These are phyloP conservation scores for Hiodon alosoides DNA, from an alignment of 2,113 vertebrate species.

Conservation along the genomic window DNA sequence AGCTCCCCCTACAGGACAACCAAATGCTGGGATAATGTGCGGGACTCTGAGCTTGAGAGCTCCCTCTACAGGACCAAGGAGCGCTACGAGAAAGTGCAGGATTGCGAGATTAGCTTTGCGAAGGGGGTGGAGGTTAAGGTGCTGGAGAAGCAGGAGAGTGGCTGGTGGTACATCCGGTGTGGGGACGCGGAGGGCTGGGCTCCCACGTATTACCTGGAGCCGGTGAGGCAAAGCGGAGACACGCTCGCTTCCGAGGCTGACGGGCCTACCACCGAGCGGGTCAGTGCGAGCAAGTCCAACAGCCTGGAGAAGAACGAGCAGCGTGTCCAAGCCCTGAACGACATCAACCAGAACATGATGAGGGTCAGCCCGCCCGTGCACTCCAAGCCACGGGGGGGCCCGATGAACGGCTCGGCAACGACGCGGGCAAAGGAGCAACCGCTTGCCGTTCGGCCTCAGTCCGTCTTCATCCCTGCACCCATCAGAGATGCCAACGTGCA, in stretches of 20 bases:
- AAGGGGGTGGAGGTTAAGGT: constrained; percentile 85
- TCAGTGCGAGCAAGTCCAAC: constrained; percentile 80
- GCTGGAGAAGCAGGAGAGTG: constrained; percentile 86
- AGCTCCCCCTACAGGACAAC: no score
- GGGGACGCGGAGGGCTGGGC: constrained; percentile 89
- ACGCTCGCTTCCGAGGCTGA: constrained; percentile 55
- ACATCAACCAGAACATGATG: constrained; percentile 79
- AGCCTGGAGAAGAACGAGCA: constrained; percentile 92
- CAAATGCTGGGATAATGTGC: no score
- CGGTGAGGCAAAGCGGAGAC: constrained; percentile 63
- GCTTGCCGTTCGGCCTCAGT: constrained; percentile 86
- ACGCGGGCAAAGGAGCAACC: constrained; percentile 90
- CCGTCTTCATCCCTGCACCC: constrained; percentile 86
- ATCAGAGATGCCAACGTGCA: constrained; percentile 80
- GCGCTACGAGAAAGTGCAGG: constrained; percentile 87
- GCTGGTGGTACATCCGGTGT: constrained; percentile 91
- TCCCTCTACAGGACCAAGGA: constrained; percentile 76
- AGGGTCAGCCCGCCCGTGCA: constrained; percentile 85
- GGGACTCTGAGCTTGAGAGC: constrained; percentile 31
- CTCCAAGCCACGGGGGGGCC: constrained; percentile 84
- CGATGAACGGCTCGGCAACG: constrained; percentile 71
- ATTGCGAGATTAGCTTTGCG: constrained; percentile 90
- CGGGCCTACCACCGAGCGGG: constrained; percentile 62
- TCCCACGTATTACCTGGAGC: constrained; percentile 85
- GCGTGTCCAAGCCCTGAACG: constrained; percentile 83